phyloP scores from a whole-genome alignment of 2,113 vertebrate species.

The Rhynchopsitta pachyrhyncha region DNA sequence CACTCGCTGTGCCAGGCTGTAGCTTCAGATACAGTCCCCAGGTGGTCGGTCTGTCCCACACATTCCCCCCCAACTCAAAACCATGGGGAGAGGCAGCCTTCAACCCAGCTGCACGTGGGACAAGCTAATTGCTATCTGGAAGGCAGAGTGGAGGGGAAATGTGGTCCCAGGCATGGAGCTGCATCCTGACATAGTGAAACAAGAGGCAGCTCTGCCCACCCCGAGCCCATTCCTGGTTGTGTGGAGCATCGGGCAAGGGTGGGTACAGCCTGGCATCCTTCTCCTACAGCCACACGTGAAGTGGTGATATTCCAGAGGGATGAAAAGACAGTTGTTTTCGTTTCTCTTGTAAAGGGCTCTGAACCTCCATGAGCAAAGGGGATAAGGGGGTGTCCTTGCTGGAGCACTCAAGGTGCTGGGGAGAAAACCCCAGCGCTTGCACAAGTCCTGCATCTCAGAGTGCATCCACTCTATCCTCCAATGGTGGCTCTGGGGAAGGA shows the following conservation, averaged over 20 bases:
- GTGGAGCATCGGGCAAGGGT: accelerated
- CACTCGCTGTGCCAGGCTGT: neutral
- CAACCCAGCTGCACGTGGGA: neutral
- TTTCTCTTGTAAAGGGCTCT: neutral
- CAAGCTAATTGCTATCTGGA: neutral
- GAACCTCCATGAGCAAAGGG: accelerated
- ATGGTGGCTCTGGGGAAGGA: accelerated
- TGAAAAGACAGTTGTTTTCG: neutral
- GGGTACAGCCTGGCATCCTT: neutral
- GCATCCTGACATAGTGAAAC: neutral
- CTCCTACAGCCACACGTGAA: neutral
- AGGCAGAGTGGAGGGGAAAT: neutral
- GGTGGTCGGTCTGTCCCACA: neutral
- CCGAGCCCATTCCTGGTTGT: accelerated
- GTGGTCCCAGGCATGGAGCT: neutral
- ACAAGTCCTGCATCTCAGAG: neutral
- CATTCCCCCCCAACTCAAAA: neutral
- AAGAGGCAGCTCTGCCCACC: neutral
- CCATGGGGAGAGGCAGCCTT: neutral
- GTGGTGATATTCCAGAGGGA: neutral
- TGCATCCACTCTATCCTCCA: neutral
- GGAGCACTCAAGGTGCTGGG: neutral
- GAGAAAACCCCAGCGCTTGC: neutral
- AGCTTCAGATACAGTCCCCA: neutral
- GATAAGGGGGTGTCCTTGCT: neutral